phyloP scores from a whole-genome alignment of 2,113 vertebrate genomes.

The Phyllopteryx taeniolatus region DNA sequence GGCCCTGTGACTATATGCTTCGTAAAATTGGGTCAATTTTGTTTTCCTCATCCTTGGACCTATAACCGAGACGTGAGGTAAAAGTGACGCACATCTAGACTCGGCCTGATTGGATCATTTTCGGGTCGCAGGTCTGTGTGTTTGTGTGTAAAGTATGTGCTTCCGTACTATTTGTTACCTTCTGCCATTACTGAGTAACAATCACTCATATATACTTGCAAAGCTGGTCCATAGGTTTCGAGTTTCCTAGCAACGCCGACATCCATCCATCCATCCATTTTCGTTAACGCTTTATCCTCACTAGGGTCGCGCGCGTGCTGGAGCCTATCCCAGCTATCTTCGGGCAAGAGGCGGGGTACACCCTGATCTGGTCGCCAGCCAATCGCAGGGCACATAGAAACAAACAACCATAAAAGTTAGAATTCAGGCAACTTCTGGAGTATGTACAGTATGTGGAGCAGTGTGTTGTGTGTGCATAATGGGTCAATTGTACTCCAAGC shows the following conservation, averaged over 20 bases:
- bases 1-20: no score
- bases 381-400: no score
- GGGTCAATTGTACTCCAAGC: conserved; percentile 21
- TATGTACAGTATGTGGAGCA: conserved; percentile 35
- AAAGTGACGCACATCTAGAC: neutral
- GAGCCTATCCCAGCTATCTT: no score
- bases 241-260: conserved; percentile 65
- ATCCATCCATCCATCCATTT: neutral
- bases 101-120: neutral
- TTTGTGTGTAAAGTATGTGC: no score
- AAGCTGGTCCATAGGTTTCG: conserved; percentile 39
- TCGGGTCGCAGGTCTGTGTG: neutral
- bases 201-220: conserved; percentile 10
- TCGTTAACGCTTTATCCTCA: no score
- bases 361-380: no score
- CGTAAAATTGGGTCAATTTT: neutral
- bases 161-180: no score
- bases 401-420: conserved; percentile 36
- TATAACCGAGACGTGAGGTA: conserved; percentile 15
- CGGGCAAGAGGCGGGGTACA: no score
- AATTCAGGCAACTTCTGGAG: conserved; percentile 53
- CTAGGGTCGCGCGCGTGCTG: no score
- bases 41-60: neutral
- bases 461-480: conserved; percentile 19
- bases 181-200: conserved; percentile 27